These are phyloP conservation scores for Zootermopsis nevadensis DNA, from an alignment of 2,888 invertebrate genomes.

Conservation along the genomic window DNA sequence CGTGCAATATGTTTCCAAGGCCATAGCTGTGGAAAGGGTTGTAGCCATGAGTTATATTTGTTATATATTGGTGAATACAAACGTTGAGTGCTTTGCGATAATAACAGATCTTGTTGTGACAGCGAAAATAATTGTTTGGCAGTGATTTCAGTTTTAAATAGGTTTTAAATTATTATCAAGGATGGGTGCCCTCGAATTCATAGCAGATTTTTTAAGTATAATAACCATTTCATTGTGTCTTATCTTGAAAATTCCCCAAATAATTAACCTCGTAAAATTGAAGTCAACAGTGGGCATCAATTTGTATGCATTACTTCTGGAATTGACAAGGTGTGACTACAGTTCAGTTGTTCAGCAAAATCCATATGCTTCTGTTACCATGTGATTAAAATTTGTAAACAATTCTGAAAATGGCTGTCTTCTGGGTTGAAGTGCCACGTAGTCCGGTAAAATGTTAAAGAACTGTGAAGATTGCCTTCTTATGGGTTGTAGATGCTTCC, in stretches of 20 bases:
- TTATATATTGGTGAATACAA: not conserved
- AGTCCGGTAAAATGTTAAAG: too few relatives aligned
- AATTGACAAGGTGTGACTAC: conserved; percentile 71
- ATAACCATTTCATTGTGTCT: conserved; percentile 83
- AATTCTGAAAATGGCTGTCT: too few relatives aligned
- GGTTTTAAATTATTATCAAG: not conserved
- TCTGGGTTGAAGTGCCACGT: too few relatives aligned
- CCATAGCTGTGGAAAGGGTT: not conserved
- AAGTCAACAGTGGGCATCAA: conserved; percentile 78
- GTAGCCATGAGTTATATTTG: not conserved
- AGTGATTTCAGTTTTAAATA: not conserved
- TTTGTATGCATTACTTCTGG: conserved; percentile 73
- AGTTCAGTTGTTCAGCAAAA: too few relatives aligned
- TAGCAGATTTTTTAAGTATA: conserved; percentile 73
- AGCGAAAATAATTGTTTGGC: not conserved
- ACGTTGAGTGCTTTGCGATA: not conserved
- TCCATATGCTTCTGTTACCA: too few relatives aligned
- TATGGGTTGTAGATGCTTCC: too few relatives aligned
- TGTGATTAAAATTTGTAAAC: too few relatives aligned
- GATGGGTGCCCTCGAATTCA: conserved; percentile 56
- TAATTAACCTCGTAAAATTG: conserved; percentile 72
- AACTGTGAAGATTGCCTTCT: too few relatives aligned
- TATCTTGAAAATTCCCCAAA: conserved; percentile 86
- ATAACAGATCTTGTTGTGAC: not conserved
- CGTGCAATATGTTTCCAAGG: too few relatives aligned